A percentile compares a stretch with the other conserved stretches of the same genome.
Evolutionary conservation across 2,113 vertebrate species (phyloP).

Genomic region (Castor canadensis): DNA sequence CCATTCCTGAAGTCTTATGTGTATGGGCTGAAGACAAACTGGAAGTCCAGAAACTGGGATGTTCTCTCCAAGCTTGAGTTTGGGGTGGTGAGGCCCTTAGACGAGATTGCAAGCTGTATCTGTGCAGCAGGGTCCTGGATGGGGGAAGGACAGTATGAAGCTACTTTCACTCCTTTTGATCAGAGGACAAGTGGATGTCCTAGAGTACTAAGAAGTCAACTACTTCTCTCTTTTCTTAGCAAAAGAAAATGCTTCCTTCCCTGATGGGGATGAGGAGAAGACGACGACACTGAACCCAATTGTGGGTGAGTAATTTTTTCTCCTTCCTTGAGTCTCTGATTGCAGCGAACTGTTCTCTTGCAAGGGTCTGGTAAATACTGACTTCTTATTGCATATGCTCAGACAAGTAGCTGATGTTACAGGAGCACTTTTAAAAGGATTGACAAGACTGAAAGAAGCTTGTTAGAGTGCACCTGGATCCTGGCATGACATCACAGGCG

Average conservation of each 20-base stretch:
- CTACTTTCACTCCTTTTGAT: not conserved
- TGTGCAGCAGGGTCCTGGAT: not conserved
- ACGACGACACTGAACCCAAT: not conserved
- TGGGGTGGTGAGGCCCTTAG: no score
- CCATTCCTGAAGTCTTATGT: not conserved
- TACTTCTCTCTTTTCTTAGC: conserved; percentile 27
- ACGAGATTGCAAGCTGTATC: not conserved
- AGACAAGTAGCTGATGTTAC: conserved; percentile 63
- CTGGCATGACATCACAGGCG: conserved; percentile 71
- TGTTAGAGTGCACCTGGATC: conserved; percentile 74
- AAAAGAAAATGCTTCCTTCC: conserved; percentile 21
- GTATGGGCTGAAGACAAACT: not conserved
- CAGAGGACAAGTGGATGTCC: not conserved
- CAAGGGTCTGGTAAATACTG: conserved; percentile 58
- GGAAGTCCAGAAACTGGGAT: not conserved
- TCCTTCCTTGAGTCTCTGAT: conserved; percentile 63
- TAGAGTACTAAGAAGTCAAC: not conserved
- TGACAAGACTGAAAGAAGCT: conserved; percentile 67
- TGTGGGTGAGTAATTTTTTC: conserved; percentile 68
- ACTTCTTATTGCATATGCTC: conserved; percentile 59
- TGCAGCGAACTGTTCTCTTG: conserved; percentile 59
- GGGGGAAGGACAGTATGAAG: not conserved
- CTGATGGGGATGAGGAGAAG: not conserved
- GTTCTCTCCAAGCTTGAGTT: not conserved
- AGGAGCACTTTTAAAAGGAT: conserved; percentile 63